These are phyloP conservation scores for Leuciscus idus DNA, from an alignment of 2,113 vertebrate species.

Conservation along the genomic window DNA sequence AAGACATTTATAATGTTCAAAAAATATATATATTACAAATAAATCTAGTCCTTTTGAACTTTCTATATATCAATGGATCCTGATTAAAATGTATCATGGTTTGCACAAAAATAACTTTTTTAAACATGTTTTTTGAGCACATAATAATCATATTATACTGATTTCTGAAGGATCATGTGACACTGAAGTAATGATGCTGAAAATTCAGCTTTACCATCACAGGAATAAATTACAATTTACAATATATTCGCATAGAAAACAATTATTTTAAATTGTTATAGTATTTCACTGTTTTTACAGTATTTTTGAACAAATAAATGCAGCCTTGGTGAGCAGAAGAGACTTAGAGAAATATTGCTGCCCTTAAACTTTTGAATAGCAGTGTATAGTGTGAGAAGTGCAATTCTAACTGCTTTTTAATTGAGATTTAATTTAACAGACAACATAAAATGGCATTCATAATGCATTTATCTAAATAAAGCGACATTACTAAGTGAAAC, in stretches of 20 bases:
- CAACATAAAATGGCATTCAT: neutral
- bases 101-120: neutral
- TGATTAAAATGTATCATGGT: neutral
- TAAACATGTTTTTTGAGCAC: neutral
- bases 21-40: neutral
- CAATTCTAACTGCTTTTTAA: neutral
- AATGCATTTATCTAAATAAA: neutral
- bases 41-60: neutral
- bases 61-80: neutral
- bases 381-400: neutral
- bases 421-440: neutral
- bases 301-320: neutral
- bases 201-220: neutral
- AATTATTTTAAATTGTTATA: neutral
- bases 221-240: neutral
- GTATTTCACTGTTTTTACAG: neutral
- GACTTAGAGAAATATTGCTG: neutral
- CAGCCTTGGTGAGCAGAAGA: neutral
- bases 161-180: slow-evolving; percentile 2
- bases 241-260: neutral
- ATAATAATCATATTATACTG: neutral
- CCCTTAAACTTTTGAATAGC: neutral
- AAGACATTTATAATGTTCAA: neutral
- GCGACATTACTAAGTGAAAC: neutral
- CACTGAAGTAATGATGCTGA: neutral